These are phyloP conservation scores for Aviceda subcristata DNA, from an alignment of 2,113 vertebrate species.

Conservation along the genomic window DNA sequence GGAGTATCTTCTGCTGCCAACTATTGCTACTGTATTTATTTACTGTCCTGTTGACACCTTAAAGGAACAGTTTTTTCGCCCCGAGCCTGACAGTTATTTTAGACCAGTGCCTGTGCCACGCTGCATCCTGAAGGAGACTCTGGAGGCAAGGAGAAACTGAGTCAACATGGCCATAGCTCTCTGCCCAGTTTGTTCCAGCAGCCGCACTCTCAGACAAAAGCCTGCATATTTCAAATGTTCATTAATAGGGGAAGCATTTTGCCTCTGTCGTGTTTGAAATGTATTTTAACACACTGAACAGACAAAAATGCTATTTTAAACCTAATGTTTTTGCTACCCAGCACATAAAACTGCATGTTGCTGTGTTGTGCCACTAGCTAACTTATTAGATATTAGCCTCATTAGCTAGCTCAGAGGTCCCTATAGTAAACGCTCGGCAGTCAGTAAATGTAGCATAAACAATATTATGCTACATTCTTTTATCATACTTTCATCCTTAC, in stretches of 20 bases:
- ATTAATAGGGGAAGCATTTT: not conserved
- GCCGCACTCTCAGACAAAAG: not conserved
- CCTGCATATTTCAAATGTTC: not conserved
- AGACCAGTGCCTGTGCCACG: not conserved
- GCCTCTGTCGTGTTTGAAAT: not conserved
- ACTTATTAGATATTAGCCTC: not conserved
- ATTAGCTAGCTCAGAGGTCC: not conserved
- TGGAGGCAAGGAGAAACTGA: not conserved
- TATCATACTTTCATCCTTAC: not conserved
- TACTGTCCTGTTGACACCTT: not conserved
- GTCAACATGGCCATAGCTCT: not conserved
- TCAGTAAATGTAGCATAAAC: not conserved
- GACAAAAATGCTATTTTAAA: not conserved
- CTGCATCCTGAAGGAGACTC: not conserved
- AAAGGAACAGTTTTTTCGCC: not conserved
- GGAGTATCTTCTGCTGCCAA: not conserved
- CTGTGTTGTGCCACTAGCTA: too few relatives aligned
- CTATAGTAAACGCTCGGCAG: not conserved
- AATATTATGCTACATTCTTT: not conserved
- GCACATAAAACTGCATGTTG: not conserved
- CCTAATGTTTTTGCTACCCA: not conserved
- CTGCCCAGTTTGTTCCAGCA: not conserved
- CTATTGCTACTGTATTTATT: not conserved
- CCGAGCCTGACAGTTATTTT: not conserved
- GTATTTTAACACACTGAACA: not conserved